Percentiles rank a stretch among this genome's conserved stretches.
These are phyloP conservation scores for Spea bombifrons DNA, from an alignment of 2,113 vertebrate species.

Conservation along the genomic window DNA sequence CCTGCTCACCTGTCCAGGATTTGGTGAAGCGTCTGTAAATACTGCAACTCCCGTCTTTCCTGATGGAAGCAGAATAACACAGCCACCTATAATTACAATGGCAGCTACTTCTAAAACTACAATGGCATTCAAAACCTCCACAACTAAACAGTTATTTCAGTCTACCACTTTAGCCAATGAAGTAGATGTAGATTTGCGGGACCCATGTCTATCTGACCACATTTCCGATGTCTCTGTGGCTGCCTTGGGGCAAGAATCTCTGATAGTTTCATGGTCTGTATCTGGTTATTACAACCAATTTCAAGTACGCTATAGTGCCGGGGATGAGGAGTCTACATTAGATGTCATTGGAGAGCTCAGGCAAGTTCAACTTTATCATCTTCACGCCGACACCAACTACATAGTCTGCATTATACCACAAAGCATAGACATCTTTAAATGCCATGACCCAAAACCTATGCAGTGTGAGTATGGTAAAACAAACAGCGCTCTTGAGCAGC, in stretches of 20 bases:
- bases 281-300: background rate
- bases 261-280: background rate
- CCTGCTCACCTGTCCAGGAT: background rate
- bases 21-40: background rate
- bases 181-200: background rate
- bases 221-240: conserved; percentile 17
- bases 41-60: background rate
- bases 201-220: background rate
- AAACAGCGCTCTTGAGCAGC: too few relatives aligned
- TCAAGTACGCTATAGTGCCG: background rate
- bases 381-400: background rate
- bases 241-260: background rate
- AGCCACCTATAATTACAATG: background rate
- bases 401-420: conserved; percentile 28
- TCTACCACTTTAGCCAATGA: background rate
- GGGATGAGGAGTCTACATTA: background rate
- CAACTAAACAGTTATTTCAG: rapidly evolving
- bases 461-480: conserved; percentile 35
- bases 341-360: conserved; percentile 7
- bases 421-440: conserved; percentile 6
- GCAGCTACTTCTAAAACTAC: rapidly evolving
- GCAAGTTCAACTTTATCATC: conserved; percentile 20
- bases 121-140: background rate
- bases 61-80: background rate
- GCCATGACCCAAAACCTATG: conserved; percentile 5